These are phyloP conservation scores for Amaurobius ferox DNA, from an alignment of 2,888 invertebrate species.

Conservation along the genomic window DNA sequence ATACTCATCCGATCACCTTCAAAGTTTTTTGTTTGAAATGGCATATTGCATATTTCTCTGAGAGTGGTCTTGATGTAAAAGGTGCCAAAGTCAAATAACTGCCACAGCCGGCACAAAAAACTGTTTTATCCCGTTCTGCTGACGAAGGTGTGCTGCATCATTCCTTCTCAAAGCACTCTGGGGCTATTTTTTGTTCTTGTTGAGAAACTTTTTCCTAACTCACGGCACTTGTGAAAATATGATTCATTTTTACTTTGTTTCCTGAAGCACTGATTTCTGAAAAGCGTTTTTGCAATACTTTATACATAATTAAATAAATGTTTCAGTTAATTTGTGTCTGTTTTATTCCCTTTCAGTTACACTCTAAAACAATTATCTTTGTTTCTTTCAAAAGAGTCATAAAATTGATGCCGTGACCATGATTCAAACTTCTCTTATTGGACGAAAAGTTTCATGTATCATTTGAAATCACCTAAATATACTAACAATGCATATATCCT, in stretches of 20 bases:
- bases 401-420: too few species aligned
- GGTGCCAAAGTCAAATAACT: constrained; percentile 42
- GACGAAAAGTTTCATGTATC: too few species aligned
- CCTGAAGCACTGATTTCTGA: constrained; percentile 65
- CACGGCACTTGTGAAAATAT: constrained; percentile 66
- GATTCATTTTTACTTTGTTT: constrained; percentile 50
- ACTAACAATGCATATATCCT: too few species aligned
- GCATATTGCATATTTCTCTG: constrained; percentile 30
- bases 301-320: constrained; percentile 70
- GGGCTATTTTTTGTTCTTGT: constrained; percentile 49
- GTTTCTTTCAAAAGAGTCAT: too few species aligned
- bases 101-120: constrained; percentile 36
- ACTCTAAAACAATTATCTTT: too few species aligned
- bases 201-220: constrained; percentile 50
- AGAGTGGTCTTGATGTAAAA: background rate
- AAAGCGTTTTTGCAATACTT: constrained; percentile 68
- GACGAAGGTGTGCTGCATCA: background rate
- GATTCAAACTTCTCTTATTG: too few species aligned
- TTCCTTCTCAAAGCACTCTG: constrained; percentile 14
- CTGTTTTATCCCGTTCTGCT: constrained; percentile 3
- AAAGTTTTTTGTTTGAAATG: background rate
- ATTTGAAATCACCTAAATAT: too few species aligned
- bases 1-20: too few species aligned
- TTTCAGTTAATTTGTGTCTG: constrained; percentile 56
- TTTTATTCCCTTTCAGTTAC: background rate